phyloP scores from a whole-genome alignment of 2,888 invertebrate genomes.

The Hartigia nigra region DNA sequence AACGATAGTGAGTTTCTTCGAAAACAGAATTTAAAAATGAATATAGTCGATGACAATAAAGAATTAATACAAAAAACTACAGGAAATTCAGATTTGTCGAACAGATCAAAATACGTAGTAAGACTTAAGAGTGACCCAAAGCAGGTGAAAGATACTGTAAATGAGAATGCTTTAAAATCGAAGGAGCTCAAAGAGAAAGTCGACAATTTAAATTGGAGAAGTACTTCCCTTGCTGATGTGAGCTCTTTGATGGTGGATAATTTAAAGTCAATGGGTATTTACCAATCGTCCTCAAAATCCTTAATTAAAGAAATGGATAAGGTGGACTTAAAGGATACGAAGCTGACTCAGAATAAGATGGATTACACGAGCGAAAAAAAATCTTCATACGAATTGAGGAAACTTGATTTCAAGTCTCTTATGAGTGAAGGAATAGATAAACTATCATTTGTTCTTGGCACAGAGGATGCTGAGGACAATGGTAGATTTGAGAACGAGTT shows the following conservation, averaged over 20 bases:
- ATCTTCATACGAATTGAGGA: not conserved
- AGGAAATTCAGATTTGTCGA: not conserved
- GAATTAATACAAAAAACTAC: not conserved
- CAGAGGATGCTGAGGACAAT: not conserved
- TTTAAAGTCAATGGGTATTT: not conserved
- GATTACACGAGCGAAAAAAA: not conserved
- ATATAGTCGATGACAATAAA: not conserved
- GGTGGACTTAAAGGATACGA: not conserved
- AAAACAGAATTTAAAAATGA: not conserved
- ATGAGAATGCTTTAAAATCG: not conserved
- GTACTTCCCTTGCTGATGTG: not conserved
- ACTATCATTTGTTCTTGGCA: not conserved
- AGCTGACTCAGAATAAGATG: not conserved
- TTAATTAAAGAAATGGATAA: not conserved
- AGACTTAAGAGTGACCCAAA: not conserved
- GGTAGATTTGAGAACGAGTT: not conserved
- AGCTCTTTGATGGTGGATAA: not conserved
- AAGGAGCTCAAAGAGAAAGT: not conserved
- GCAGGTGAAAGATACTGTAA: not conserved
- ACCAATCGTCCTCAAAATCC: too few species aligned
- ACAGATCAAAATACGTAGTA: not conserved
- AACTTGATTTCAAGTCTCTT: not conserved
- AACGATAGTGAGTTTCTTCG: not conserved
- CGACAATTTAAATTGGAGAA: not conserved
- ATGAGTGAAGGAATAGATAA: not conserved